phyloP scores from a whole-genome alignment of 2,113 vertebrate species.

The Antechinus flavipes region DNA sequence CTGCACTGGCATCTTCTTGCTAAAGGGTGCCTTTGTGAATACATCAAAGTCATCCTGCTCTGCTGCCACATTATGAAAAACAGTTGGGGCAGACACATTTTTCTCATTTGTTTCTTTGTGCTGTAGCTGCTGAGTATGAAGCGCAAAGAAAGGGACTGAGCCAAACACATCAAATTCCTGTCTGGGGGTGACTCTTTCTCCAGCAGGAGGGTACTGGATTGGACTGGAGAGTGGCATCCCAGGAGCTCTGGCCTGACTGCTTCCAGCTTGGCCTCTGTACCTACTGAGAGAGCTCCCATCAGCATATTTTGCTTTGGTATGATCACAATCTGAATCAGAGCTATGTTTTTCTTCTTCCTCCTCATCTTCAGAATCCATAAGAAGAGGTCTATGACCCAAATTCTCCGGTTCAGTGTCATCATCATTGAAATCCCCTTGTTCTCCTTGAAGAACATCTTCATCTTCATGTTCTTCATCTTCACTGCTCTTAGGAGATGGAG shows the following conservation, averaged over 20 bases:
- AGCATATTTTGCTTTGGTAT: slow-evolving; percentile 77
- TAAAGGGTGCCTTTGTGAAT: slow-evolving; percentile 97
- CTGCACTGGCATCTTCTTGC: slow-evolving; percentile 86
- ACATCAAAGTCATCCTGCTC: slow-evolving; percentile 93
- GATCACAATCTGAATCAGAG: slow-evolving; percentile 92
- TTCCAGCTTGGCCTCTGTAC: background rate
- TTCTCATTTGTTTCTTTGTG: slow-evolving; percentile 65
- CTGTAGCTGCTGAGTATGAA: slow-evolving; percentile 74
- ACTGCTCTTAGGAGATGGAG: slow-evolving; percentile 96
- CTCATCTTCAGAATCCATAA: slow-evolving; percentile 98
- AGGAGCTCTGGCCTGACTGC: slow-evolving; percentile 39
- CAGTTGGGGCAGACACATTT: slow-evolving; percentile 79
- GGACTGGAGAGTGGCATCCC: slow-evolving; percentile 35
- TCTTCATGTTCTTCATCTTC: slow-evolving; percentile 95
- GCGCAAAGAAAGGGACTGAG: slow-evolving; percentile 89
- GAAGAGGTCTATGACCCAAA: slow-evolving; percentile 93
- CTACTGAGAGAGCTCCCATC: slow-evolving; percentile 63
- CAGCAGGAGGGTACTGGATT: slow-evolving; percentile 31
- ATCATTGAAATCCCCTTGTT: slow-evolving; percentile 90
- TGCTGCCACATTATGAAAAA: slow-evolving; percentile 78
- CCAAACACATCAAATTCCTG: slow-evolving; percentile 92
- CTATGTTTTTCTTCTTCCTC: slow-evolving; percentile 93
- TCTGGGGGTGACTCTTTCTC: slow-evolving; percentile 27
- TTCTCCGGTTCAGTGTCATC: slow-evolving; percentile 93
- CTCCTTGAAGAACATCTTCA: slow-evolving; percentile 92